Conservation (phyloP, 2,113 vertebrate species). For the Stictonetta naevosa region DNA sequence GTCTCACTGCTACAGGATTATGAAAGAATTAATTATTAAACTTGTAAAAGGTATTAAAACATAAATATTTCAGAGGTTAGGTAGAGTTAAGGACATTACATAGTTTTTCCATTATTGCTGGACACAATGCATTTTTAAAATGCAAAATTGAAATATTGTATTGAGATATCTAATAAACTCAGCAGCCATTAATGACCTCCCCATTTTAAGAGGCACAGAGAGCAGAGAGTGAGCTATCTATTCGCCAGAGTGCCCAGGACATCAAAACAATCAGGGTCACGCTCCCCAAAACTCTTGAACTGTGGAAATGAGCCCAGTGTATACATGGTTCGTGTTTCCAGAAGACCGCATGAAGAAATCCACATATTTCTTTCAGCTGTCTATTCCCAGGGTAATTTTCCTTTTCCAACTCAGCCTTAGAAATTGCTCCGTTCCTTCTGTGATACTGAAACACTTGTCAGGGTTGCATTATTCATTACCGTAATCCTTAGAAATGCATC, state of each 20-base stretch:
- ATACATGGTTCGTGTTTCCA: neutral
- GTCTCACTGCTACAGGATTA: neutral
- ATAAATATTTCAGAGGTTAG: neutral
- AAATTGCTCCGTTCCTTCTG: neutral
- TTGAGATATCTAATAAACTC: neutral
- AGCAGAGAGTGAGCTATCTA: neutral
- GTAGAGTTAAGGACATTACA: neutral
- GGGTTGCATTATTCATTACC: neutral
- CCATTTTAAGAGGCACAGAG: neutral
- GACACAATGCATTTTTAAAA: neutral
- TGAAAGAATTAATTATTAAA: neutral
- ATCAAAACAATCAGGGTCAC: neutral
- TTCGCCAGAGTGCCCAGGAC: neutral
- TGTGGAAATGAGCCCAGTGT: neutral
- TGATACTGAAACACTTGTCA: neutral
- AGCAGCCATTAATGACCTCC: neutral
- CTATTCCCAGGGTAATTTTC: neutral
- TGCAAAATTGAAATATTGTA: neutral
- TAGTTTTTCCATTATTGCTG: neutral
- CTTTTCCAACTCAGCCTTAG: neutral
- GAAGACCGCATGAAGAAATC: neutral
- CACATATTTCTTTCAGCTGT: neutral
- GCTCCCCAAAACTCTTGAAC: neutral
- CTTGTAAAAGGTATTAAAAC: neutral
- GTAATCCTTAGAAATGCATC: neutral